Base-by-base conservation (phyloP, 1,140 invertebrate species). In the Trichomalopsis sarcophagae region DNA sequence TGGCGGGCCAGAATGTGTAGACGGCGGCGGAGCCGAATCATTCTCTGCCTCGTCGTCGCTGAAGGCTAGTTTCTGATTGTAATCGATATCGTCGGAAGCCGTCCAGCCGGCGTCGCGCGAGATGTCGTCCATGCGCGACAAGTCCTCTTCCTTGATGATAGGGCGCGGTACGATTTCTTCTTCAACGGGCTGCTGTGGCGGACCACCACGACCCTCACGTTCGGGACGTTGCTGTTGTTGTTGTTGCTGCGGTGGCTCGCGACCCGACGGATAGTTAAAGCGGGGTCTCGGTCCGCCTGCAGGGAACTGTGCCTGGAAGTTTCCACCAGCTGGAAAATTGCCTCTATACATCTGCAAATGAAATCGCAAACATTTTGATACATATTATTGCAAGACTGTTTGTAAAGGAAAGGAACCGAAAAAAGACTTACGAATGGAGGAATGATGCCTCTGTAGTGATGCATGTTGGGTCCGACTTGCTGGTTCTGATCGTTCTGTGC, bases 41-140 rank as follows among this genome's bases (percentile, higher is more conserved):
- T 73, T 66, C 0, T 95, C 94, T 11, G 93, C 90, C 92, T 99
- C 98, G 88, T 98, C 98, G 94, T 99, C 98, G 91, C 97, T 98
- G 92, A 99, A 99, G 84, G 97, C 96, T 87, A 99, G 93, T 93
- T 98, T 98, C 94, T 98, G 97, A 94, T 98, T 98, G 91, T 98
- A 99, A 93, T 99, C 98, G 90, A 99, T 97, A 91, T 98, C 97
- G 92, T 98, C 97, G 86, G 98, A 96, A 86, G 96, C 96, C 36
- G 97, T 96, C 98, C 98, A 99, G 80, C 97, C 97, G 88, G 97
- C 96, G 90, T 98, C 97, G 88, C 96, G 95, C 50, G 97, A 95
- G 86, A 98, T 97, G 90, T 98, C 97, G 93, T 98, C 98, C 95
- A 99, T 97, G 84, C 96, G 96, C 88, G 96, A 97, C 81, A 99